Percentiles rank a stretch among this genome's conserved stretches.
Evolutionary conservation across 2,888 invertebrate species (phyloP).

Genomic region (Galeopsomyia nigrocyanea): DNA sequence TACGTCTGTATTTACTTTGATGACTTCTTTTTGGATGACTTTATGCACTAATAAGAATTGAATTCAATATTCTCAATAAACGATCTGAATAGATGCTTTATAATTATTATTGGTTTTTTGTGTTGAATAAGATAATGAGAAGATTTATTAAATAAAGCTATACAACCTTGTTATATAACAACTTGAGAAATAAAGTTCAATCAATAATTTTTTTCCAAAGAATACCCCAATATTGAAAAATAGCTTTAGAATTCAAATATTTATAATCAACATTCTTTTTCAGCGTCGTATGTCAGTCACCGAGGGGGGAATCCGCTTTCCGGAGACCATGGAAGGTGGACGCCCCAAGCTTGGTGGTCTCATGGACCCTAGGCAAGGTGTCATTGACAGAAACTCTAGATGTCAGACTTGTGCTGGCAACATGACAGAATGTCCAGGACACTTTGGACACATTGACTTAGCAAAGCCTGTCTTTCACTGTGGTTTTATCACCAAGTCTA

Average conservation of each 20-base stretch:
- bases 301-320: conserved; percentile 95
- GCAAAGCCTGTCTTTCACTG: conserved; percentile 99
- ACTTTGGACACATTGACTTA: conserved; percentile 98
- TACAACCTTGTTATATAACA: no score
- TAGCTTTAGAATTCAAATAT: no score
- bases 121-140: no score
- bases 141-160: no score
- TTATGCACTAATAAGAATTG: no score
- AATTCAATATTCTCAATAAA: no score
- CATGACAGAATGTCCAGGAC: conserved; percentile 99
- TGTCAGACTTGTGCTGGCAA: conserved; percentile 98
- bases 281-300: conserved; percentile 98
- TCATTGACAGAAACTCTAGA: conserved; percentile 92
- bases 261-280: no score
- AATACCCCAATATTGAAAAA: background rate
- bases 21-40: no score
- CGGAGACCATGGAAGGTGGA: conserved; percentile 99
- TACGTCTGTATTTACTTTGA: no score
- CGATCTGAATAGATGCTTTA: no score
- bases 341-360: conserved; percentile 97
- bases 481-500: conserved; percentile 96
- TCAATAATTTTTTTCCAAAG: conserved; percentile 31
- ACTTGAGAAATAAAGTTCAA: no score
- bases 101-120: background rate
- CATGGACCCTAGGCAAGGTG: conserved; percentile 99